Percentiles rank a stretch among this genome's conserved stretches.
phyloP scores from a whole-genome alignment of 2,888 invertebrate species.

The Trimorus sp. region DNA sequence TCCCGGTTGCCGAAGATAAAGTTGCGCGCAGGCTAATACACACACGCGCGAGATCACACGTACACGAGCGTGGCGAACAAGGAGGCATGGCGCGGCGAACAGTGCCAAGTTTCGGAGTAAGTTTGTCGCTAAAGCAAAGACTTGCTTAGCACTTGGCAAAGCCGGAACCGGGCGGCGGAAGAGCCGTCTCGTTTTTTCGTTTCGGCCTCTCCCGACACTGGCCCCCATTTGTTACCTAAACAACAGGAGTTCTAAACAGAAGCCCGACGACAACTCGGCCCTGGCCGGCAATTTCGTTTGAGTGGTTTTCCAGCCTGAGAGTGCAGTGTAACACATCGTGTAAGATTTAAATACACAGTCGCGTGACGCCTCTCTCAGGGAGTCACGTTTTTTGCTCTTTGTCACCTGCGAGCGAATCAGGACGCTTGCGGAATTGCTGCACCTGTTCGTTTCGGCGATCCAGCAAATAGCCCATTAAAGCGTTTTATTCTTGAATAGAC shows the following conservation, averaged over 20 bases:
- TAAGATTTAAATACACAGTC: slow-evolving; percentile 1
- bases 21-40: slow-evolving; percentile 68
- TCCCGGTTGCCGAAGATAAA: slow-evolving; percentile 74
- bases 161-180: slow-evolving; percentile 25
- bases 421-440: no score
- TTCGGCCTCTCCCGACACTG: slow-evolving; percentile 58
- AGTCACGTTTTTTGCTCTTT: not conserved
- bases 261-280: slow-evolving; percentile 47
- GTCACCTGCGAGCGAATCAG: not conserved
- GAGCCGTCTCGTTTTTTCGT: slow-evolving; percentile 39
- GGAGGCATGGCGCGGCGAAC: slow-evolving; percentile 59
- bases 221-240: slow-evolving; percentile 71
- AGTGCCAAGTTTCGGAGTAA: slow-evolving; percentile 73
- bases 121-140: slow-evolving; percentile 67
- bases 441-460: no score
- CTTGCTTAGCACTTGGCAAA: slow-evolving; percentile 60
- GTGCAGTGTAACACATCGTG: not conserved
- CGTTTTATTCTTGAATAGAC: no score
- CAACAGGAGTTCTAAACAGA: slow-evolving; percentile 69
- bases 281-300: slow-evolving; percentile 1
- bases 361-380: not conserved
- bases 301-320: slow-evolving; percentile 1
- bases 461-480: no score
- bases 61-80: slow-evolving; percentile 47
- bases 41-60: not conserved